Base-by-base conservation (phyloP, 2,113 vertebrate genomes). In the Struthidea cinerea region DNA sequence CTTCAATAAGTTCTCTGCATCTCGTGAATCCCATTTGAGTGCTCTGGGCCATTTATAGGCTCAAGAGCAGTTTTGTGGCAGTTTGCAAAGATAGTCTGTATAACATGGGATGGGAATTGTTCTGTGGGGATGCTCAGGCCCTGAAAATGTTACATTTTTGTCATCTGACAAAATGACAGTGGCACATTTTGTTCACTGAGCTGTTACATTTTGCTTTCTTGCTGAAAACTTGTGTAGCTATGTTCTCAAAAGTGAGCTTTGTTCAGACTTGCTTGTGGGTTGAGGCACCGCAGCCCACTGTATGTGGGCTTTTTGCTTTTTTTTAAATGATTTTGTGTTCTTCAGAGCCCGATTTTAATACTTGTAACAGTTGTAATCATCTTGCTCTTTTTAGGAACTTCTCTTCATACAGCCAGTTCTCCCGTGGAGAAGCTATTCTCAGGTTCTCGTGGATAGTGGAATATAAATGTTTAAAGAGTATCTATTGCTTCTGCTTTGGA, bases 391-490 rank as follows among this genome's bases (percentile, higher is more conserved):
- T 65, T 26, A 44, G 41, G 9, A 82, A 30, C 24, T 78, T 90
- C 6, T 42, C 7, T 75, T 70, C 41, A 19, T n/a, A 11, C 6
- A 1, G 47, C n/a, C 23, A 57, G 11, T 7, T 56, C 1, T 73
- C 59, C 50, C 6, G 0, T 28, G 9, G 56, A 90, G 61, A 76
- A 60, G 17, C 28, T 57, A 1, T 81, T 93, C 65, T 82, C 53
- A 32, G 16, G 37, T 85, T 57, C 28, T 84, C 3, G 5, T n/a
- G 16, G 70, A 28, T 70, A 82, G 35, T 5, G 11, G 23, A 60
- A 20, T 68, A 75, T 93, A 71, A 95, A 93, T 95, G 32, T 90
- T 96, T 95, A 32, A 97, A 87, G 60, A 89, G 27, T 47, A 19
- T 67, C 47, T 84, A 33, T 87, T 84, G 47, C 81, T 30, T 94